Percentiles rank a stretch among this genome's conserved stretches.
These are phyloP conservation scores for Holcopasites calliopsidis DNA, from an alignment of 1,140 invertebrate genomes.

Conservation along the genomic window DNA sequence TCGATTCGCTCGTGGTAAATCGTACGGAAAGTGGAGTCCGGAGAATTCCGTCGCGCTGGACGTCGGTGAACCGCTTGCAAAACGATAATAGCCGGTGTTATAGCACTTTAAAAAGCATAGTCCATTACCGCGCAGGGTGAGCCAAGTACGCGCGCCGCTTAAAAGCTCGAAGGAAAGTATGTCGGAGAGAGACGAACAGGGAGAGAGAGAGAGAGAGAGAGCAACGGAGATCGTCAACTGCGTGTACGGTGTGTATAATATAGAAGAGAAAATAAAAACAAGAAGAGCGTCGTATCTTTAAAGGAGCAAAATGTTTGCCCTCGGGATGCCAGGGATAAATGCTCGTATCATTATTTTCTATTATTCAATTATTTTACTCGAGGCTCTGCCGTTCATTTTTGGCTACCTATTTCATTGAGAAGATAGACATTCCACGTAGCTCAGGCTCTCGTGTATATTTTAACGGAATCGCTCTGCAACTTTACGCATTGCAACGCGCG, in stretches of 20 bases:
- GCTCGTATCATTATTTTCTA: neutral
- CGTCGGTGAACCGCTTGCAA: slow-evolving; percentile 39
- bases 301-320: slow-evolving; percentile 12
- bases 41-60: slow-evolving; percentile 7
- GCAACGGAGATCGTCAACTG: neutral
- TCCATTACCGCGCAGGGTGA: slow-evolving; percentile 48
- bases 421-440: neutral
- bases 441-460: neutral
- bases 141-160: slow-evolving; percentile 48
- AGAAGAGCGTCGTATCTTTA: neutral
- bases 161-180: slow-evolving; percentile 43
- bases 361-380: slow-evolving; percentile 5
- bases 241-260: slow-evolving; percentile 10
- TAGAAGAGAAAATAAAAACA: slow-evolving; percentile 6
- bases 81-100: slow-evolving; percentile 55
- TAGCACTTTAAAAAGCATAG: slow-evolving; percentile 52
- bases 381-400: too few species aligned
- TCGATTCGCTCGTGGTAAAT: neutral
- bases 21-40: neutral
- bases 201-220: neutral
- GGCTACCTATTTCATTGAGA: neutral
- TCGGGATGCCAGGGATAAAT: neutral
- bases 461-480: neutral
- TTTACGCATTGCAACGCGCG: slow-evolving; percentile 1
- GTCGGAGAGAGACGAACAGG: slow-evolving; percentile 16